Conservation (phyloP, 1,140 invertebrate species). For the Drosophila neocordata region DNA sequence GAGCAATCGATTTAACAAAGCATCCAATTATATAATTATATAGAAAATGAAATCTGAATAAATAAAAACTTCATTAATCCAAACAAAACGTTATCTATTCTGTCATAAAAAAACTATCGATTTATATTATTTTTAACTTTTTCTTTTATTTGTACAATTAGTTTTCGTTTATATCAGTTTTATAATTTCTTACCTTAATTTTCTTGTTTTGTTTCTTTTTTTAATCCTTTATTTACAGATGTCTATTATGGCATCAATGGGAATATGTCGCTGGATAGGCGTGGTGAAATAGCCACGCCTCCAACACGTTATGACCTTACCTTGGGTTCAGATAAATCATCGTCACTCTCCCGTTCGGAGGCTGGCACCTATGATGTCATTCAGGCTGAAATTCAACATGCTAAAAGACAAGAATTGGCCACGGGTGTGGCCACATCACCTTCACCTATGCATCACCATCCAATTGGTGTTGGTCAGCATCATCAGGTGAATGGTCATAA, state of each 20-base stretch:
- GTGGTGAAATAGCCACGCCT: slow-evolving; percentile 70
- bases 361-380: slow-evolving; percentile 82
- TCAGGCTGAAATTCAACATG: slow-evolving; percentile 79
- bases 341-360: slow-evolving; percentile 79
- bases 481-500: slow-evolving; percentile 60
- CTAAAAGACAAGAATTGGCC: slow-evolving; percentile 72
- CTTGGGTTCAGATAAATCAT: slow-evolving; percentile 80
- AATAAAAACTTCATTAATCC: slow-evolving; percentile 79
- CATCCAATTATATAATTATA: slow-evolving; percentile 65
- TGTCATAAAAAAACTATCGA: too few relatives aligned
- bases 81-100: too few relatives aligned
- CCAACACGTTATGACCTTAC: slow-evolving; percentile 78
- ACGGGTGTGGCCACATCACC: slow-evolving; percentile 62
- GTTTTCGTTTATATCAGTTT: slow-evolving; percentile 27
- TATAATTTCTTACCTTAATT: slow-evolving; percentile 19
- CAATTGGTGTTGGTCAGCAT: background rate
- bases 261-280: slow-evolving; percentile 81
- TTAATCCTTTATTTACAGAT: slow-evolving; percentile 37
- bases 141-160: slow-evolving; percentile 1
- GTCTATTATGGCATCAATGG: slow-evolving; percentile 82
- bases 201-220: slow-evolving; percentile 16
- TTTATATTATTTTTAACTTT: background rate
- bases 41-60: slow-evolving; percentile 65
- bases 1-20: slow-evolving; percentile 67
- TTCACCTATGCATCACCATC: background rate